Evolutionary conservation across 2,888 invertebrate genomes (phyloP).

Genomic region (Galerucella pusilla): DNA sequence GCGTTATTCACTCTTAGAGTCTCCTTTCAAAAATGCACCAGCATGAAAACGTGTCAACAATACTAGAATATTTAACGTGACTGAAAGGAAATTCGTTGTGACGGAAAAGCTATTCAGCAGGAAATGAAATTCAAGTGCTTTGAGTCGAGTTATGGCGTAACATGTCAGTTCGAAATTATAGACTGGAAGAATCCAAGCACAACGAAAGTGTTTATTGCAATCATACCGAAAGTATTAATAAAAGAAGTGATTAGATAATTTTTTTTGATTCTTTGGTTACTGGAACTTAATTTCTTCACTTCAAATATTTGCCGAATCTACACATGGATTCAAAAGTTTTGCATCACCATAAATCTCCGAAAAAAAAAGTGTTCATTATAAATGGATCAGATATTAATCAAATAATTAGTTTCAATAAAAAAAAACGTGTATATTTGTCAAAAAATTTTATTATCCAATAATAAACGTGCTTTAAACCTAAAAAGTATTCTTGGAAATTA

Average conservation of each 20-base stretch:
- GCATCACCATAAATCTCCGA: too few relatives aligned
- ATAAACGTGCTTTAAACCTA: too few relatives aligned
- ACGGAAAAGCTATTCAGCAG: constrained; percentile 11
- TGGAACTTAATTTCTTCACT: too few relatives aligned
- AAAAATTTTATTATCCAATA: too few relatives aligned
- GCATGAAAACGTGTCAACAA: constrained; percentile 13
- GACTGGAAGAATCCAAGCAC: neutral
- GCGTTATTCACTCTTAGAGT: neutral
- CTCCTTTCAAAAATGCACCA: constrained; percentile 10
- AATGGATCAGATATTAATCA: too few relatives aligned
- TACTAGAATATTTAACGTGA: constrained; percentile 7
- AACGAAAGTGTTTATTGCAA: neutral
- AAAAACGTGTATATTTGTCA: too few relatives aligned
- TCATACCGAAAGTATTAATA: neutral
- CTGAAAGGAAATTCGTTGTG: constrained; percentile 7
- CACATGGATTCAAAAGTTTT: too few relatives aligned
- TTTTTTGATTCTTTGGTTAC: neutral
- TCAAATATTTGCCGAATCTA: too few relatives aligned
- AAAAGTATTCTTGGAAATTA: too few relatives aligned
- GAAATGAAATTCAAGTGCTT: constrained; percentile 16
- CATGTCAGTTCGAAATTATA: constrained; percentile 2
- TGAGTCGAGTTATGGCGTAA: neutral
- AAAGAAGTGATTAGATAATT: neutral
- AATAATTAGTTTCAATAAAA: too few relatives aligned
- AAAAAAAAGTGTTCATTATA: too few relatives aligned